Conservation (phyloP, 2,113 vertebrate genomes). For the rat (Rattus norvegicus) region DNA sequence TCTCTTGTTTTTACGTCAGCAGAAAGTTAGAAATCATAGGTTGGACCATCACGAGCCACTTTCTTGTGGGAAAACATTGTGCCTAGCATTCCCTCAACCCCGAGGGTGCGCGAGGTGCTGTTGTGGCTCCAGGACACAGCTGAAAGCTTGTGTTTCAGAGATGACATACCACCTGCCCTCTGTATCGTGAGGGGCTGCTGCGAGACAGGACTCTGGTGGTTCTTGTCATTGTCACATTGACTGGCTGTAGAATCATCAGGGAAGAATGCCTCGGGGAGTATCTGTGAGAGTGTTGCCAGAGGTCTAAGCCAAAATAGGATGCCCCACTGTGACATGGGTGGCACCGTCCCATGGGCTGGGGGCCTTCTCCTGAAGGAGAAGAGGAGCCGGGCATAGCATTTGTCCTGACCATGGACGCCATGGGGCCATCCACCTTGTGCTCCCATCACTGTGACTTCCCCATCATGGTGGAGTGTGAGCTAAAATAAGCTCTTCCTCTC, state of each 20-base stretch:
- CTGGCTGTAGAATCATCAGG: neutral
- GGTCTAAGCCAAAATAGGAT: neutral
- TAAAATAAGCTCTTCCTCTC: neutral
- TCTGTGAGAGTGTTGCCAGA: neutral
- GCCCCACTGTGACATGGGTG: neutral
- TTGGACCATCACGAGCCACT: too few relatives aligned
- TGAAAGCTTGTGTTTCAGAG: neutral
- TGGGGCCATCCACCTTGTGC: too few relatives aligned
- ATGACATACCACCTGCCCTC: neutral
- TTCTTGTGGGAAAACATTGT: neutral
- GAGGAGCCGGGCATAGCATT: too few relatives aligned
- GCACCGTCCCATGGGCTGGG: neutral
- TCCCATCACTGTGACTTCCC: neutral
- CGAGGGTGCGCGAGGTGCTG: neutral
- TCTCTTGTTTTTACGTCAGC: neutral
- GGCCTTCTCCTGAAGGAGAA: neutral
- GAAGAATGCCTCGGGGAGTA: too few relatives aligned
- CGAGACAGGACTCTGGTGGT: neutral
- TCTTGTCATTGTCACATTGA: neutral
- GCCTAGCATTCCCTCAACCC: neutral
- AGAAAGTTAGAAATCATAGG: neutral
- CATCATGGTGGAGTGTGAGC: neutral
- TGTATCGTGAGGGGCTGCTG: neutral
- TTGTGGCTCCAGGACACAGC: neutral
- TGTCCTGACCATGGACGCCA: neutral